Conservation (phyloP, 2,797 vertebrate species). For the Tauraco hartlaubi region DNA sequence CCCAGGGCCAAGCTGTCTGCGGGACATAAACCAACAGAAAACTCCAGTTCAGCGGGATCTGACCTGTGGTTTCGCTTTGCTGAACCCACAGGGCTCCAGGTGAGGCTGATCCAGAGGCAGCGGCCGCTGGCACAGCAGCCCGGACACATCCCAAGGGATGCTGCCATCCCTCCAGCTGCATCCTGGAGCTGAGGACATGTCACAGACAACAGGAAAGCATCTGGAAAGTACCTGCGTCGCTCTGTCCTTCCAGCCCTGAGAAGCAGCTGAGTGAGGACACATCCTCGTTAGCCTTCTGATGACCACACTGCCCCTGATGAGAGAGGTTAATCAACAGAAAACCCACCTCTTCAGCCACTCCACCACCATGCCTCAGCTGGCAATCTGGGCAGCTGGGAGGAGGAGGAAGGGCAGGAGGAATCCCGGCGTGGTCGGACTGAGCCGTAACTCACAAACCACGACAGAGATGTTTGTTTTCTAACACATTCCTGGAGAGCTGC, state of each 20-base stretch:
- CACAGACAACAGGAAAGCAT: neutral
- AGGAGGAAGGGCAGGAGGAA: neutral
- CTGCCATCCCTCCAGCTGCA: neutral
- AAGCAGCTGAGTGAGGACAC: neutral
- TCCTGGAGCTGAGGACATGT: neutral
- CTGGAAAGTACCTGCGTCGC: neutral
- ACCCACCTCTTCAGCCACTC: neutral
- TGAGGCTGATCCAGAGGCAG: neutral
- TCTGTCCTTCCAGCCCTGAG: neutral
- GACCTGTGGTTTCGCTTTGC: neutral
- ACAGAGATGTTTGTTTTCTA: neutral
- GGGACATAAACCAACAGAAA: neutral
- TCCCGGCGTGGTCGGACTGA: accelerated
- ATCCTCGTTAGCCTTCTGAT: neutral
- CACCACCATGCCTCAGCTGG: accelerated
- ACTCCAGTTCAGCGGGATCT: neutral
- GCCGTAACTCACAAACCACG: neutral
- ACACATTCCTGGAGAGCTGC: neutral
- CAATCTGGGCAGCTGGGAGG: neutral
- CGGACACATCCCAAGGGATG: accelerated
- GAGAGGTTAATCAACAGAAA: neutral
- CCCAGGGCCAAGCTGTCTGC: neutral
- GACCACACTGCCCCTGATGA: neutral
- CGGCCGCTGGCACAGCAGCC: neutral
- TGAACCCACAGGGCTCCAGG: neutral